Conservation (phyloP, 1,140 invertebrate genomes). For the Heterodera schachtii region DNA sequence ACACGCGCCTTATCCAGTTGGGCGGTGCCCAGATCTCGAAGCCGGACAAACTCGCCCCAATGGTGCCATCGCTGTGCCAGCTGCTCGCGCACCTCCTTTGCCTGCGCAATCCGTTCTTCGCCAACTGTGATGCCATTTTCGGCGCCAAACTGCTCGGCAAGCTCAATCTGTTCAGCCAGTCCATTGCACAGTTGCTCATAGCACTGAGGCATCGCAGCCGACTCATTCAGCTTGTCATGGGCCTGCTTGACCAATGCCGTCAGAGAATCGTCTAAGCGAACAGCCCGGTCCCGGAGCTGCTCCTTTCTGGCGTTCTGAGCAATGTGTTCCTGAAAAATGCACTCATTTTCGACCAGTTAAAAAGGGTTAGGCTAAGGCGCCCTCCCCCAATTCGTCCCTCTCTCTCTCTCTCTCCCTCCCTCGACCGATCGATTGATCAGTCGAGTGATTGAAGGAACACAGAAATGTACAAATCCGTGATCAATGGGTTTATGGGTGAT, state of each 20-base stretch:
- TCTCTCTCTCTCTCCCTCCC: too few relatives aligned
- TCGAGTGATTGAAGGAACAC: too few relatives aligned
- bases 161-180: conserved; percentile 30
- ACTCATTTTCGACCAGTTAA: too few relatives aligned
- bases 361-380: too few relatives aligned
- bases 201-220: conserved; percentile 43
- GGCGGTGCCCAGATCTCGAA: conserved; percentile 37
- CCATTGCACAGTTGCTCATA: conserved; percentile 42
- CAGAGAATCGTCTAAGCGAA: conserved; percentile 30
- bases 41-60: conserved; percentile 49
- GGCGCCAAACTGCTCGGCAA: not conserved
- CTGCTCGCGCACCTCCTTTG: conserved; percentile 38
- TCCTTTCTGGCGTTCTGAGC: conserved; percentile 2
- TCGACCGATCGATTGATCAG: too few relatives aligned
- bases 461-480: too few relatives aligned
- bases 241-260: conserved; percentile 44
- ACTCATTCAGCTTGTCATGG: conserved; percentile 38
- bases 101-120: conserved; percentile 7
- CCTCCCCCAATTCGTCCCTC: too few relatives aligned
- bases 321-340: conserved; percentile 5
- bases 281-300: not conserved
- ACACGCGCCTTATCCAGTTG: conserved; percentile 41
- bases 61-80: conserved; percentile 27
- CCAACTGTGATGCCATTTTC: not conserved
- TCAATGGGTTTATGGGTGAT: too few relatives aligned